Percentiles rank a stretch among this genome's conserved stretches.
Evolutionary conservation across 1,140 invertebrate genomes (phyloP).

Genomic region (Drosophila obscura): DNA sequence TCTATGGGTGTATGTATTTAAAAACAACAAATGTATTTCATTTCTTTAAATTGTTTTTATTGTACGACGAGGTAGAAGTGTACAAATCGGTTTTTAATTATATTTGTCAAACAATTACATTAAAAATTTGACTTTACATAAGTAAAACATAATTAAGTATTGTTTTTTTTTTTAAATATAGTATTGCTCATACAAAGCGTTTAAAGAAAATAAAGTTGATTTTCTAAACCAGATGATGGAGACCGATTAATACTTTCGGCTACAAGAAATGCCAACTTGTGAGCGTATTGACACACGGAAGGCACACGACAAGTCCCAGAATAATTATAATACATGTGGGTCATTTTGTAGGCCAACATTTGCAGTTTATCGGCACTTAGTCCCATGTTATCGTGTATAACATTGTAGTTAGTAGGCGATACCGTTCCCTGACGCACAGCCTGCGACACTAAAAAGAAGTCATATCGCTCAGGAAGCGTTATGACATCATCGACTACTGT

Average conservation of each 20-base stretch:
- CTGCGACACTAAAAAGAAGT: slow-evolving; percentile 93
- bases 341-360: slow-evolving; percentile 90
- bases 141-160: too few species aligned
- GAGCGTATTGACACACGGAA: slow-evolving; percentile 93
- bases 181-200: too few species aligned
- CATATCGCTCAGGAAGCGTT: slow-evolving; percentile 92
- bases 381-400: slow-evolving; percentile 88
- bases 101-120: too few species aligned
- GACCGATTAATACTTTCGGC: slow-evolving; percentile 88
- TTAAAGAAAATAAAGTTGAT: slow-evolving; percentile 86
- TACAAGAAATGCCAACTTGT: slow-evolving; percentile 92
- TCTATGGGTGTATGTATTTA: too few species aligned
- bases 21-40: too few species aligned
- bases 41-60: too few species aligned
- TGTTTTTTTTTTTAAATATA: too few species aligned
- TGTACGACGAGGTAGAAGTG: too few species aligned
- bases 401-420: slow-evolving; percentile 91
- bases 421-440: slow-evolving; percentile 91
- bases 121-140: too few species aligned
- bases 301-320: slow-evolving; percentile 92
- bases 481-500: slow-evolving; percentile 94
- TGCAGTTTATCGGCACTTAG: slow-evolving; percentile 89
- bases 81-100: too few species aligned
- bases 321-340: slow-evolving; percentile 94
- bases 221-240: slow-evolving; percentile 84